A percentile compares a stretch with the other conserved stretches of the same genome.
Evolutionary conservation across 2,113 vertebrate genomes (phyloP).

Genomic region (Lagenorhynchus albirostris): DNA sequence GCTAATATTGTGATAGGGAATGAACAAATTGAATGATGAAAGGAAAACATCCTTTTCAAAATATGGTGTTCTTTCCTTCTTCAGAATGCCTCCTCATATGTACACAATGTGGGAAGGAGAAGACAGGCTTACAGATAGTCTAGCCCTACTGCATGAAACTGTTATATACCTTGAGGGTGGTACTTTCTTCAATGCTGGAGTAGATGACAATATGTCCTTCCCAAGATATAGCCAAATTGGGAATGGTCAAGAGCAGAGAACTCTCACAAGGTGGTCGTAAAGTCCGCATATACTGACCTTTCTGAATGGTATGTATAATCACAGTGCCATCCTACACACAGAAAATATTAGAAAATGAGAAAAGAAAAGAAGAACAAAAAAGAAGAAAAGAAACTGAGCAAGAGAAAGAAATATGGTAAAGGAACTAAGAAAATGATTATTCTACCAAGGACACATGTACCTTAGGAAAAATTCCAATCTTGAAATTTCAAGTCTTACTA

Average conservation of each 20-base stretch:
- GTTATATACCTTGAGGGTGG: constrained; percentile 90
- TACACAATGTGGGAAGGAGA: background rate
- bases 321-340: constrained; percentile 91
- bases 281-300: constrained; percentile 94
- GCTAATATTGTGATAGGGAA: background rate
- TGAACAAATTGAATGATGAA: background rate
- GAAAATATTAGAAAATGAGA: background rate
- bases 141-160: background rate
- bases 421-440: background rate
- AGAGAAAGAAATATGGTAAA: constrained; percentile 25
- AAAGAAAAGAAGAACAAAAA: background rate
- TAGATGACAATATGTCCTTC: constrained; percentile 95
- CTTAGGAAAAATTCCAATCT: constrained; percentile 14
- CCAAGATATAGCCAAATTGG: constrained; percentile 92
- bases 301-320: constrained; percentile 91
- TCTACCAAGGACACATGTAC: background rate
- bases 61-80: background rate
- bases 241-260: constrained; percentile 89
- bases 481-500: constrained; percentile 12
- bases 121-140: background rate
- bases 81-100: background rate
- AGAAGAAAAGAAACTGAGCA: background rate
- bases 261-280: constrained; percentile 93
- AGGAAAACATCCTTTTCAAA: constrained; percentile 9
- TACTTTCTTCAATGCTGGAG: constrained; percentile 93